These are phyloP conservation scores for Neoarius graeffei DNA, from an alignment of 2,113 vertebrate genomes.

Conservation along the genomic window DNA sequence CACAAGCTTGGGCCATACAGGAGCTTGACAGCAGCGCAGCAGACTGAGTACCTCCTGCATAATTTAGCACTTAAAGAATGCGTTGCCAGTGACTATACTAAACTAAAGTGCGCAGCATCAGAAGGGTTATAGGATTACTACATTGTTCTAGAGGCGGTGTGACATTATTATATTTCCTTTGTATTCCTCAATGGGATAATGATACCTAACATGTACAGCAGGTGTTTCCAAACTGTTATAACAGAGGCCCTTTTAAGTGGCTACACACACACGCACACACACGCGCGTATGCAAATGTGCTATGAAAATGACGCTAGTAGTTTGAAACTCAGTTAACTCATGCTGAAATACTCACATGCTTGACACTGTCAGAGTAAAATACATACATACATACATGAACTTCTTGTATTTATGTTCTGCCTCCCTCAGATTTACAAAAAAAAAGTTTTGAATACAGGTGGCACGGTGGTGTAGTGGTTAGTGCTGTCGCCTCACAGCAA, in stretches of 20 bases:
- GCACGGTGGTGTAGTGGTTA: too few relatives aligned
- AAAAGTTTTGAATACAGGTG: neutral
- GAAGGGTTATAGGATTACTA: constrained; percentile 45
- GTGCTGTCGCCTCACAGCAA: too few relatives aligned
- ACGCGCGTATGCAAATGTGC: neutral
- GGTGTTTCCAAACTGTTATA: constrained; percentile 32
- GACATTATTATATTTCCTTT: constrained; percentile 48
- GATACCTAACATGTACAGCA: constrained; percentile 33
- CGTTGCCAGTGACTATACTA: constrained; percentile 27
- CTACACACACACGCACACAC: neutral
- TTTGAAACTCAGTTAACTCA: neutral
- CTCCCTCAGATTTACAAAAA: neutral
- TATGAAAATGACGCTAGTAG: neutral
- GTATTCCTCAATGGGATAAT: constrained; percentile 25
- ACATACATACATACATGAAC: too few relatives aligned
- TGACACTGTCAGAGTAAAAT: neutral
- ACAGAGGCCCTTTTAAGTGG: constrained; percentile 2
- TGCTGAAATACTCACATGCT: neutral
- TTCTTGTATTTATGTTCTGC: too few relatives aligned
- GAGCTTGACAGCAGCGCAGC: constrained; percentile 41
- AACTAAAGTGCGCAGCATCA: constrained; percentile 29
- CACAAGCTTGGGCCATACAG: constrained; percentile 52
- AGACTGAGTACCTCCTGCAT: constrained; percentile 51
- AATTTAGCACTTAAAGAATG: constrained; percentile 49
- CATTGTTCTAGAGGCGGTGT: constrained; percentile 15